Conservation (phyloP, 2,888 invertebrate genomes). For the Phyllotreta cruciferae region DNA sequence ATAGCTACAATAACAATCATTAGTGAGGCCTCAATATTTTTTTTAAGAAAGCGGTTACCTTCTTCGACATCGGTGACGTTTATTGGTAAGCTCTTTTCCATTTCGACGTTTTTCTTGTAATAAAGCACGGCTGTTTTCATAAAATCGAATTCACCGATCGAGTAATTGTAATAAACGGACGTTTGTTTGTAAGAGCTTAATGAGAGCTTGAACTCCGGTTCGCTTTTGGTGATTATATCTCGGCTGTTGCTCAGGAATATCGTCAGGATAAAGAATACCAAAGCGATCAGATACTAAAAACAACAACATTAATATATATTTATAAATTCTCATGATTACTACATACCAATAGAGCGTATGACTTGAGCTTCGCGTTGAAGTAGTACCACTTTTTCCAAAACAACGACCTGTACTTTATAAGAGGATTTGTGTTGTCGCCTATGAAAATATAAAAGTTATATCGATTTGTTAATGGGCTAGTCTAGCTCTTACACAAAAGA, state of each 20-base stretch:
- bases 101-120: constrained; percentile 42
- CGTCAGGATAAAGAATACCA: constrained; percentile 39
- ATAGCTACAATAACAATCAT: constrained; percentile 54
- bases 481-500: no score
- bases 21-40: no score
- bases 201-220: constrained; percentile 51
- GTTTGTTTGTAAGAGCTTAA: constrained; percentile 53
- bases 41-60: no score
- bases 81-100: constrained; percentile 42
- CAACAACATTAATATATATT: constrained; percentile 11
- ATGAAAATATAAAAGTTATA: no score
- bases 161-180: constrained; percentile 50
- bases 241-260: constrained; percentile 33
- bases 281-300: constrained; percentile 39
- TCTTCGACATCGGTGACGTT: constrained; percentile 40
- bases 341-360: no score
- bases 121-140: constrained; percentile 37
- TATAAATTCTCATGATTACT: background rate
- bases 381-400: no score
- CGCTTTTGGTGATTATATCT: constrained; percentile 27
- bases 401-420: no score
- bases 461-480: no score
- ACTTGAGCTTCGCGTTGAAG: no score
- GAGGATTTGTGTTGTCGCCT: no score
- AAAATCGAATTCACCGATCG: constrained; percentile 19